Base-by-base conservation (phyloP, 2,888 invertebrate species). In the Orthosia incerta region DNA sequence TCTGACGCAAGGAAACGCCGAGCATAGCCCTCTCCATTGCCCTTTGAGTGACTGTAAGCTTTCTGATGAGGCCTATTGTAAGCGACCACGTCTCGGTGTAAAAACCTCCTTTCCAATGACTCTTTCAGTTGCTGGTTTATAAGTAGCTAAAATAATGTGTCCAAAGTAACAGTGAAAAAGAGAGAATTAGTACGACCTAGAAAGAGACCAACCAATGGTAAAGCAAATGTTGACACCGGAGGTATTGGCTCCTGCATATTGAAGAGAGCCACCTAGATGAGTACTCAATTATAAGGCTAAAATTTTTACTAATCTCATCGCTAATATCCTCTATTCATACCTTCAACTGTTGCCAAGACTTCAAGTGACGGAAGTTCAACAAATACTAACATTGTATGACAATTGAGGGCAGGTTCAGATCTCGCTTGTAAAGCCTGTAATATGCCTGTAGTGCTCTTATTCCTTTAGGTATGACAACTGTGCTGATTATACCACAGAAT, bases 401-500 rank as follows among this genome's bases (percentile, higher is more conserved):
- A 60, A 76, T 76, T 66, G 64, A 75, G 66, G 65, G 50, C 71
- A 74, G 50, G 56, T 62, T 76, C 26, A 63, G 76, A 83, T 66
- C 63, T 20, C 46, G 23, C 61, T 68, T 72, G 67, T 72, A 48
- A 39, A 63, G 51, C 45, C 50, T 57, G 63, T 71, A 82, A 80
- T 84, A 79, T 61, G 51, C 45, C 50, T 57, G 63, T 71, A 82
- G 79, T 84, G 79, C 70, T 77, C 73, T 73, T 79, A 78, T 72
- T 69, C 48, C 56, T 13, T 56, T 23, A 20, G 53, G 39, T 63
- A 65, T 59, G 76, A 76, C 87, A 83, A 74, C 81, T 60, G 65
- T 64, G 51, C 73, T 83, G 79, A 85, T 85, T 83, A 73, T 76
- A 76, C 76, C 39, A 74, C 75, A 62, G 66, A 73, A 80, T 74